Conservation (phyloP, 2,113 vertebrate species). For the Sphaerodactylus townsendi region DNA sequence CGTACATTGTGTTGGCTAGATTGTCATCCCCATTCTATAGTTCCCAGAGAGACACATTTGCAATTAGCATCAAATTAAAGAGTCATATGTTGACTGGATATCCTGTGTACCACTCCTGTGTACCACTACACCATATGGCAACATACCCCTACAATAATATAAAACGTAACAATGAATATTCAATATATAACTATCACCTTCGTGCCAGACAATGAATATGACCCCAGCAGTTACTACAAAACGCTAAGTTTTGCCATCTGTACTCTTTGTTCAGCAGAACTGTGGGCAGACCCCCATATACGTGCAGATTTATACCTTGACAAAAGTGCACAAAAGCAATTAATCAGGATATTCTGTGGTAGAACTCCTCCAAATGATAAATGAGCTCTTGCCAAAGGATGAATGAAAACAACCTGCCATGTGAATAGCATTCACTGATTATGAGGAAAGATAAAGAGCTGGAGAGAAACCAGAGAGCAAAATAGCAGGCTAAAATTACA, state of each 20-base stretch:
- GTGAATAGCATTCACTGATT: conserved; percentile 61
- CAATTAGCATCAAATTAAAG: neutral
- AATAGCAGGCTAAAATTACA: conserved; percentile 28
- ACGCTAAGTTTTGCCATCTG: conserved; percentile 16
- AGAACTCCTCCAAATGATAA: conserved; percentile 47
- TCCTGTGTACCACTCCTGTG: no score
- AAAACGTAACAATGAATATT: no score
- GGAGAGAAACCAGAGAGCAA: conserved; percentile 9
- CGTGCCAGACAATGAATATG: no score
- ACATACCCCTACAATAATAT: no score
- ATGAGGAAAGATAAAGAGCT: conserved; percentile 49
- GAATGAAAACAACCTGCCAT: conserved; percentile 55
- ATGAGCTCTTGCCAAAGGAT: conserved; percentile 55
- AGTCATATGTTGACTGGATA: no score
- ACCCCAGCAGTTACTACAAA: neutral
- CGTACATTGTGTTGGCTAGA: neutral
- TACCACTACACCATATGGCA: no score
- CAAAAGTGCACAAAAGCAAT: conserved; percentile 35
- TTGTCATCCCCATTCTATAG: no score
- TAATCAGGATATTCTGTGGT: conserved; percentile 54
- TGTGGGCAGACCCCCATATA: conserved; percentile 27
- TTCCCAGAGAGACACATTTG: neutral
- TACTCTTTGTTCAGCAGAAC: neutral
- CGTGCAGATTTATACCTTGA: conserved; percentile 45
- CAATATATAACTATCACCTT: no score